Evolutionary conservation across 1,140 invertebrate species (phyloP).

Genomic region (Eueides isabella): DNA sequence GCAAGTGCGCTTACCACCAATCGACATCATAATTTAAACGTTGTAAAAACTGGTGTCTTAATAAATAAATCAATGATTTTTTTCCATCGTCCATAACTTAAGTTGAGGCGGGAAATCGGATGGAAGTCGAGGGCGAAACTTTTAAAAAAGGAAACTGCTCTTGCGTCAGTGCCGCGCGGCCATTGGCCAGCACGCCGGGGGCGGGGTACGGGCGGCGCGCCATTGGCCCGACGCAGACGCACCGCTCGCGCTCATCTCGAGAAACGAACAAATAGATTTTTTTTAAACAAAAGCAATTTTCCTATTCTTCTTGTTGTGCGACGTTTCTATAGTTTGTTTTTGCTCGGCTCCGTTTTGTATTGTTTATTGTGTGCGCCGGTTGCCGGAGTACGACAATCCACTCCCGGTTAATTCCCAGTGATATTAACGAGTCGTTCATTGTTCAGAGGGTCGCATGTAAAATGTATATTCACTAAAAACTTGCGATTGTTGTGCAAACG

Average conservation of each 20-base stretch:
- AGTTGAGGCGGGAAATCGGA: conserved; percentile 77
- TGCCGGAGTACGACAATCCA: conserved; percentile 69
- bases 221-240: conserved; percentile 66
- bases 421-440: conserved; percentile 72
- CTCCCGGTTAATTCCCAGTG: conserved; percentile 76
- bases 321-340: conserved; percentile 78
- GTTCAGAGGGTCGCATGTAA: conserved; percentile 67
- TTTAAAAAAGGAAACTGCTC: conserved; percentile 80
- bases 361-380: conserved; percentile 77
- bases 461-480: conserved; percentile 74
- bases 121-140: conserved; percentile 76
- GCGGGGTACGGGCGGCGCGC: conserved; percentile 59
- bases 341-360: conserved; percentile 74
- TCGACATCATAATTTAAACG: conserved; percentile 76
- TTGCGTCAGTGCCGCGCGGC: conserved; percentile 52
- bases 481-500: conserved; percentile 67
- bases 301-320: conserved; percentile 80
- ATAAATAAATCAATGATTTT: conserved; percentile 76
- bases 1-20: conserved; percentile 40
- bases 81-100: conserved; percentile 74
- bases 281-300: conserved; percentile 81
- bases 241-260: conserved; percentile 73
- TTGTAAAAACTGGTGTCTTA: conserved; percentile 67
- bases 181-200: conserved; percentile 62
- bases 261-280: conserved; percentile 79